Evolutionary conservation across 2,888 invertebrate species (phyloP), one percentile per base, ranked within the genome.

Genomic region (Chrysotoxum bicinctum): DNA sequence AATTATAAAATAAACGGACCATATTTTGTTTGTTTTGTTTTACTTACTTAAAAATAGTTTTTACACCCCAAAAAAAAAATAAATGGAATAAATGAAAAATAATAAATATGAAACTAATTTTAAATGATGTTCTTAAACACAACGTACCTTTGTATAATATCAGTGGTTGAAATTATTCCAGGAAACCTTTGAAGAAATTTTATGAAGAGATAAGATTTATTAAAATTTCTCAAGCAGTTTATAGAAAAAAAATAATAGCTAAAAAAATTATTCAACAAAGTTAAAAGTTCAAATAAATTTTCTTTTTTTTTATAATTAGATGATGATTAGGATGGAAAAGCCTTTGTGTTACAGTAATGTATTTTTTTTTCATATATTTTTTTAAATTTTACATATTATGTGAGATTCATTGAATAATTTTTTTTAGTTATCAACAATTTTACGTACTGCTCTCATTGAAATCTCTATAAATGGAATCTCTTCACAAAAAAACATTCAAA

Each of bases 141-240:
- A 80, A 85, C 88, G 85, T 88, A 87, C 87, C 76, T 87, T 84
- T 79, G 69, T 85, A 79, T 80, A 89, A 90, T 91, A 91, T 91
- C 91, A 91, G 91, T 91, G 91, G 91, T 91, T 91, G 91, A 90
- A 91, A 89, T 91, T 91, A 90, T 91, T 91, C 91, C 91, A 91
- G 91, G 91, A 91, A 90, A 91, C 91, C 91, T 91, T 91, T 90
- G 87, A 89, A 89, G 88, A 89, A 88, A 90, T 88, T 90, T 89
- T 88, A 89, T 91, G 91, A 91, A 91, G 92, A 91, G 91, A 91
- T 91, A 90, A 88, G 88, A 88, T 87, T 89, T 89, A 85, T 88
- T 89, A 87, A 88, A 87, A 64, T 89, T 90, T 89, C 89, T 89
- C 88, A 90, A 90, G 89, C 90, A 90, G 88, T 87, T 87, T 76